These are phyloP conservation scores for Halictus quadricinctus DNA, from an alignment of 2,888 invertebrate species.

Conservation along the genomic window DNA sequence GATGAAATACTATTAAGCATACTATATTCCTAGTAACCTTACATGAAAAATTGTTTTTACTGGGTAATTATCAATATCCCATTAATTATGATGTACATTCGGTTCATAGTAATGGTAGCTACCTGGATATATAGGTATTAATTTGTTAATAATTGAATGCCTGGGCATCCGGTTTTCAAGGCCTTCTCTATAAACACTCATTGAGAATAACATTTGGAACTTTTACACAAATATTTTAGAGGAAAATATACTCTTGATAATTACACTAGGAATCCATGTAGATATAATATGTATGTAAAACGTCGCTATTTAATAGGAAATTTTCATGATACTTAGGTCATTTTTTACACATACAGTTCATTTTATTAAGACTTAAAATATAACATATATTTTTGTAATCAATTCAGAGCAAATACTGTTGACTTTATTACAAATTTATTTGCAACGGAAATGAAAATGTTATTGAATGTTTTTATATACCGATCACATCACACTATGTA, in stretches of 20 bases:
- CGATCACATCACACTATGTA: constrained; percentile 32
- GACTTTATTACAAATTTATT: constrained; percentile 11
- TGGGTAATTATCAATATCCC: constrained; percentile 17
- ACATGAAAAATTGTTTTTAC: constrained; percentile 14
- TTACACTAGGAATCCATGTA: constrained; percentile 57
- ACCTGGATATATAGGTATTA: constrained; percentile 4
- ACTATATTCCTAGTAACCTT: background rate
- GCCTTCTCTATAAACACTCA: constrained; percentile 36
- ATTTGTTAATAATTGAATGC: constrained; percentile 22
- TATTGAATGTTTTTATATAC: constrained; percentile 15
- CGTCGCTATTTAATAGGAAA: constrained; percentile 41
- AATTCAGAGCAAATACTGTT: background rate
- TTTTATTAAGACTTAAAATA: constrained; percentile 28
- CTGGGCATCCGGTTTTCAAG: constrained; percentile 15
- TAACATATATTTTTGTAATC: constrained; percentile 30
- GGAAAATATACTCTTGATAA: constrained; percentile 62
- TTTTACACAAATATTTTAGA: constrained; percentile 70
- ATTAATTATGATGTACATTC: background rate
- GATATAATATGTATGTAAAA: constrained; percentile 45
- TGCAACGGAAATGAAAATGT: constrained; percentile 10
- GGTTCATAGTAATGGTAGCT: constrained; percentile 10
- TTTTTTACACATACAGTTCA: constrained; percentile 20
- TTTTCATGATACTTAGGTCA: constrained; percentile 49
- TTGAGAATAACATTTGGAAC: constrained; percentile 56
- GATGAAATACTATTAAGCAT: background rate